A percentile compares a stretch with the other conserved stretches of the same genome.
phyloP scores from a whole-genome alignment of 2,113 vertebrate genomes.

The western clawed frog (Xenopus tropicalis) region DNA sequence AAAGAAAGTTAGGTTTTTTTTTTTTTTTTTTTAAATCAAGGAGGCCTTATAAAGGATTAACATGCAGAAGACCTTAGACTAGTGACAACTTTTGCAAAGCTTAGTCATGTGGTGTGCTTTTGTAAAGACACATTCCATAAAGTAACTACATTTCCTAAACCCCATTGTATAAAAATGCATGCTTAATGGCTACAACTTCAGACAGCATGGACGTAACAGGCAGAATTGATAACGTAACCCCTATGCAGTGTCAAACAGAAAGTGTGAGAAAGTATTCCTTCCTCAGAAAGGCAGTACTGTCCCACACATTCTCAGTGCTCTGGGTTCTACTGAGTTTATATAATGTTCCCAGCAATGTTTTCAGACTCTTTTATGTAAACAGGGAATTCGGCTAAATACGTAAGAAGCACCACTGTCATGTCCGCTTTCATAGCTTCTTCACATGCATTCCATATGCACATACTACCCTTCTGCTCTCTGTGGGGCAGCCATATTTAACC shows the following conservation, averaged over 20 bases:
- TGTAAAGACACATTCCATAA: constrained; percentile 12
- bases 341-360: constrained; percentile 15
- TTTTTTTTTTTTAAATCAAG: too few relatives aligned
- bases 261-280: constrained; percentile 12
- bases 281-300: background rate
- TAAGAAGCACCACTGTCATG: too few relatives aligned
- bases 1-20: too few relatives aligned
- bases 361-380: constrained; percentile 8
- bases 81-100: background rate
- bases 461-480: too few relatives aligned
- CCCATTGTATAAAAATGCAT: constrained; percentile 6
- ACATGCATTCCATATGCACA: background rate
- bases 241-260: background rate
- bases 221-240: constrained; percentile 12
- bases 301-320: background rate
- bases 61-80: too few relatives aligned
- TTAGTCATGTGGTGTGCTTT: background rate
- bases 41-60: too few relatives aligned
- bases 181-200: constrained; percentile 8
- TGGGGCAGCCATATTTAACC: too few relatives aligned
- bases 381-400: background rate
- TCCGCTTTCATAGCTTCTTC: background rate
- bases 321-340: background rate
- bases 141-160: background rate
- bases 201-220: background rate